Evolutionary conservation across 2,888 invertebrate genomes (phyloP).

Genomic region (Zhuqinia jingwanae): DNA sequence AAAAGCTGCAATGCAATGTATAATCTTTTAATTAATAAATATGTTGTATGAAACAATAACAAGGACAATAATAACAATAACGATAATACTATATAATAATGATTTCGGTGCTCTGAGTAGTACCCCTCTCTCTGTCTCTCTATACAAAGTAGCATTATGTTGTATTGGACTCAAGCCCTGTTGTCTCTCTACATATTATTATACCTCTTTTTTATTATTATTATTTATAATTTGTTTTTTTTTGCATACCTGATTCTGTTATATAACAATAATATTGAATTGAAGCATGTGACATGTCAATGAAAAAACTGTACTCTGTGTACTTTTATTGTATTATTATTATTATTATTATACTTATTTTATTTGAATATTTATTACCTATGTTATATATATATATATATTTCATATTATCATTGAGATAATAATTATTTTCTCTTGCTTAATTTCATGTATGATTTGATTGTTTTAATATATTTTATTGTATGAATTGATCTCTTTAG

Average conservation of each 20-base stretch:
- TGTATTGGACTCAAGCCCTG: constrained; percentile 68
- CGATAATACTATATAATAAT: constrained; percentile 20
- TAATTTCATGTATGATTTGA: not conserved
- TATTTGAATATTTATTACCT: not conserved
- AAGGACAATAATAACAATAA: constrained; percentile 28
- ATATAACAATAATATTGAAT: constrained; percentile 52
- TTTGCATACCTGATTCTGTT: constrained; percentile 58
- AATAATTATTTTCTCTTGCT: constrained; percentile 7
- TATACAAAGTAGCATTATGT: constrained; percentile 73
- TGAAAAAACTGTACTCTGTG: constrained; percentile 60
- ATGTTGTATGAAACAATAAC: constrained; percentile 7
- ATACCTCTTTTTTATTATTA: constrained; percentile 37
- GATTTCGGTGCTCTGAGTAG: constrained; percentile 51
- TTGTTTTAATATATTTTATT: constrained; percentile 17
- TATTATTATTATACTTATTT: constrained; percentile 9
- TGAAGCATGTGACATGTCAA: constrained; percentile 68
- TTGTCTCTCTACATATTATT: constrained; percentile 48
- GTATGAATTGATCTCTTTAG: constrained; percentile 82
- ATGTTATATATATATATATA: constrained; percentile 12
- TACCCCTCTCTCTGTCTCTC: constrained; percentile 51
- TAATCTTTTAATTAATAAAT: not conserved
- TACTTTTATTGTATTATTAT: constrained; percentile 43
- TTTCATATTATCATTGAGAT: not conserved
- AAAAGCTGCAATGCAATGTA: constrained; percentile 43
- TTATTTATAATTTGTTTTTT: constrained; percentile 56